Base-by-base conservation (phyloP, 2,888 invertebrate species). In the Taphrorychus bicolor region DNA sequence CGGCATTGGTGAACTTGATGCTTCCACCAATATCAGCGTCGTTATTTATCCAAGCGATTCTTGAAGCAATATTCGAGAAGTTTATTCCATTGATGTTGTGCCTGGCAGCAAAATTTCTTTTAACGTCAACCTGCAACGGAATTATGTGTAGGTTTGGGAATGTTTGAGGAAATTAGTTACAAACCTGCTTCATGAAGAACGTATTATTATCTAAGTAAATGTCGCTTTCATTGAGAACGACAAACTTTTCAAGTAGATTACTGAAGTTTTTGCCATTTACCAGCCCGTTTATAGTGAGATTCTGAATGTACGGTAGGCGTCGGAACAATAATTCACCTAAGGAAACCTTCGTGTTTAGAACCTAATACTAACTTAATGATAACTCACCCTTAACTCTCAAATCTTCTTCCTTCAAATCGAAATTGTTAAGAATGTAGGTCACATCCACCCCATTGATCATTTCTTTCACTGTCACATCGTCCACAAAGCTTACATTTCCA, bases 41-140 rank as follows among this genome's bases (percentile, higher is more conserved):
- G 49, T 77, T 76, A 52, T 82, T 79, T 11, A 80, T 76, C 16
- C 80, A 78, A 4, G 84, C 82, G 2, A 85, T 74, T 63, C 84
- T 80, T 0, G 80, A 73, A 18, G 82, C 75, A 41, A 84, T 74
- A 40, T 75, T 73, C 1, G 75, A 68, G 4, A 86, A 42, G 69
- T 83, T 75, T 1, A 82, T 70, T 1, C 75, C 79, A 66, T 82
- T 81, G 5, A 81, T 71, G 9, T 60, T 65, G 2, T 74, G 58
- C n/a, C 58, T 61, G 9, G 80, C 73, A 5, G 71, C 68, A 21
- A 81, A 59, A 72, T 82, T 78, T 5, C 45, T 23, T 7, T 16
- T 18, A 18, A 63, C n/a, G 11, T 32, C 11, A 3, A 41, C 11
- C 79, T 24, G 49, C 5, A 51, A 21, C 21, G 5, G 45, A 21